Evolutionary conservation across 2,113 vertebrate species (phyloP), one percentile per base, ranked within the genome.

Genomic region (Centropus bengalensis): DNA sequence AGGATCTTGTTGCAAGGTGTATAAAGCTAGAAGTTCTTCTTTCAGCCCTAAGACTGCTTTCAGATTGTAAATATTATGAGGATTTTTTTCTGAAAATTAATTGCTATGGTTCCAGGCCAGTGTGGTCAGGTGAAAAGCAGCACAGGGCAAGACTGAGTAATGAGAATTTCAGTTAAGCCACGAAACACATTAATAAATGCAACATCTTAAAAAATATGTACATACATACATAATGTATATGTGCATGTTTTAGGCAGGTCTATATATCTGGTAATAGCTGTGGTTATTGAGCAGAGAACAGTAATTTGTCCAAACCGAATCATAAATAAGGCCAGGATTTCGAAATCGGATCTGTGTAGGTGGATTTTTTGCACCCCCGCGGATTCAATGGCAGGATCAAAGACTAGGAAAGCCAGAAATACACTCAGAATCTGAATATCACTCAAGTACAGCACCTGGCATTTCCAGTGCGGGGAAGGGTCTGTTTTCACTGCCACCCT

Each of bases 321-420:
- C 68, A 86, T 81, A 91, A 93, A 80, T 82, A 96, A 91, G 80
- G 82, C 52, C 88, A 90, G 85, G 62, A 90, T 80, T 92, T 64
- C 1, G n/a, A 73, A 89, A 89, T 91, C 16, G 36, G 94, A 97
- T 96, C 92, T 94, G 86, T 75, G 96, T 94, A 88, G 96, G 94
- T 82, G 83, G 94, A 94, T 88, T 83, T 96, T 86, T 85, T 93
- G 75, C 94, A 95, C 94, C 95, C 94, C 95, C 27, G 10, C 28
- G 4, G 96, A 97, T 94, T 91, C 81, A 77, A 8, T 88, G 86
- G 89, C 93, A 92, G 42, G 85, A 96, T 96, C 84, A 95, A 96
- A 95, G 91, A 49, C 73, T 47, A 91, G 74, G 92, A 92, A 81
- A 94, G 89, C 85, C 92, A 97, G 85, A 96, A 97, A 97, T 93